Evolutionary conservation across 35 echinoderm and acorn worm genomes (phyloP), one percentile per base, ranked within the genome.

Genomic region (Ophiothrix spiculata): DNA sequence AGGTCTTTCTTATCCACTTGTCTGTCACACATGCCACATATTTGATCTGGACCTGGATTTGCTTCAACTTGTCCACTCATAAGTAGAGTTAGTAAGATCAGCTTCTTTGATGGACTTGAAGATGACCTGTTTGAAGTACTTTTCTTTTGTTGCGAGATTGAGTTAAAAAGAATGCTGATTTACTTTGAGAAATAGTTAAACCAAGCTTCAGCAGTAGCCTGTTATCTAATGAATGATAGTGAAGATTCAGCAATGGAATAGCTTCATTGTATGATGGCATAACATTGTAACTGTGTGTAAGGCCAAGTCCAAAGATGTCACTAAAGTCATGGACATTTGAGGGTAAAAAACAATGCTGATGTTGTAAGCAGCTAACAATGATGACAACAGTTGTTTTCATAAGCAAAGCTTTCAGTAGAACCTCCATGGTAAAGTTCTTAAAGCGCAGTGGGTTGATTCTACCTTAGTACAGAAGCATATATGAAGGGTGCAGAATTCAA

Each of bases 1-100:
- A 89, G 45, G 45, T 21, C 45, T 54, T 54, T 54, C 45, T 54
- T 54, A 54, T 54, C 45, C 45, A 54, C 45, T 54, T 54, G 45
- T 54, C 45, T 54, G 45, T 54, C 45, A 54, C 45, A 54, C 8
- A 54, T 54, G 45, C 45, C n/a, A 54, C 45, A 54, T 54, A 54
- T 54, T 54, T 8, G 45, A 54, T 54, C 45, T 21, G 8, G 45
- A 54, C 45, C 45, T 54, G 45, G 45, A 54, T 54, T 54, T 54
- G 45, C 45, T 8, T 54, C 45, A 54, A 54, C 45, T 54, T 54
- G 8, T 54, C 45, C 45, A 54, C 45, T 54, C 45, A 54, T 54
- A 54, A 54, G 8, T 11, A 54, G 45, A 54, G 45, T 54, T 54
- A 54, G 45, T 11, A 54, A 21, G 21, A 11, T 21, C 8, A 11